Base-by-base conservation (phyloP, 2,888 invertebrate genomes). In the Platycheirus albimanus region DNA sequence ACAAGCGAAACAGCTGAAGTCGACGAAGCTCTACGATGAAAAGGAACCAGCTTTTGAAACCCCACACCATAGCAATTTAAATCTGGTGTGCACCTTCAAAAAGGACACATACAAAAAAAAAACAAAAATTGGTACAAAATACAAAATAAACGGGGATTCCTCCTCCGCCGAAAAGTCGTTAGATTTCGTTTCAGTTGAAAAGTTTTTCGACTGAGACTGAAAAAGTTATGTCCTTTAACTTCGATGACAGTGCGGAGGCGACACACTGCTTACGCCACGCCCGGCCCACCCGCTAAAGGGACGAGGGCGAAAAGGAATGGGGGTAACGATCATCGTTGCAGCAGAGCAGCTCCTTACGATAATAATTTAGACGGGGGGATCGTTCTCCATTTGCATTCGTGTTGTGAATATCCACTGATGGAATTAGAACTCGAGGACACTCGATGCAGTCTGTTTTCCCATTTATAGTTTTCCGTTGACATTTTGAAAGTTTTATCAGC, bases 101-200 rank as follows among this genome's bases (percentile, higher is more conserved):
- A 64, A 56, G 51, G 30, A 47, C 72, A 38, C 43, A 67, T n/a
- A n/a, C n/a, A 19, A n/a, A n/a, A 56, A 69, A 61, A 54, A 51
- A 51, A 24, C n/a, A n/a, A n/a, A n/a, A n/a, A n/a, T n/a, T n/a
- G n/a, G n/a, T n/a, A n/a, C n/a, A 41, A 52, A 45, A 52, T 45
- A 28, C 33, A 33, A 67, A 81, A 58, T 72, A 47, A 77, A 67
- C 71, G 61, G 66, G n/a, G 11, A 61, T 66, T 67, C 71, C 28
- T 33, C 36, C 52, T 45, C 56, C 49, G 66, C 52, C 77, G 41
- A 77, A 77, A 77, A 81, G 81, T 77, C 66, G 71, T 74, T 78
- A 69, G 71, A 81, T 77, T 81, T 76, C 45, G 77, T 74, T 83
- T 78, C 69, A 83, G 69, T 72, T 51, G 30, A 72, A 64, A 83